Conservation (phyloP, 2,888 invertebrate genomes). For the Melipona bicolor region DNA sequence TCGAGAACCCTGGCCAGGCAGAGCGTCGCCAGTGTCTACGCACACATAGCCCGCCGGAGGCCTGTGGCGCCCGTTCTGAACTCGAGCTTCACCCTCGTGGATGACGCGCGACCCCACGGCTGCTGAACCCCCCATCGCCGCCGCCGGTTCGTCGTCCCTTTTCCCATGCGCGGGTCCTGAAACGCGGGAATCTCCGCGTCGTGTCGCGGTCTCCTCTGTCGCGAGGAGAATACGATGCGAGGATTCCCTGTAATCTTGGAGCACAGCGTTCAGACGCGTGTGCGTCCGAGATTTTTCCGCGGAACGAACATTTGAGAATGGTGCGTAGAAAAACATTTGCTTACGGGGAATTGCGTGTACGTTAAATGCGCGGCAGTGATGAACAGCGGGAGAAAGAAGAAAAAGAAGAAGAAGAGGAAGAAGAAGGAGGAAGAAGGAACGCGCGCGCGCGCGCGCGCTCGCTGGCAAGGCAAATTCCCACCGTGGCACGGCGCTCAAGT, state of each 20-base stretch:
- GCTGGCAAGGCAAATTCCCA: conserved; percentile 67
- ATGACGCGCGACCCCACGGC: conserved; percentile 26
- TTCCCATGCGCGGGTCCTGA: conserved; percentile 40
- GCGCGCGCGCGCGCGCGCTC: conserved; percentile 50
- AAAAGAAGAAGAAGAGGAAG: neutral
- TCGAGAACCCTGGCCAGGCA: conserved; percentile 6
- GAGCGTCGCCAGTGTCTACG: conserved; percentile 3
- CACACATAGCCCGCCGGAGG: neutral
- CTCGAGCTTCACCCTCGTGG: conserved; percentile 37
- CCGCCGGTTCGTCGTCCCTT: conserved; percentile 14
- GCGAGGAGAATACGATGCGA: conserved; percentile 2
- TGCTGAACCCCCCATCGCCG: conserved; percentile 10
- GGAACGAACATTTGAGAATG: too few species aligned
- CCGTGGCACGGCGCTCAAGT: conserved; percentile 62
- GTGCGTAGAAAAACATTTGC: too few species aligned
- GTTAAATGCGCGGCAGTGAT: conserved; percentile 31
- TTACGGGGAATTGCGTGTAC: too few species aligned
- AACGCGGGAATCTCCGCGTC: conserved; percentile 44
- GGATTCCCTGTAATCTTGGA: too few species aligned
- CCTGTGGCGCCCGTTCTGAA: conserved; percentile 16
- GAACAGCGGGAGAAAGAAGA: neutral
- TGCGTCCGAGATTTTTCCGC: too few species aligned
- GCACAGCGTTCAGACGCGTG: too few species aligned
- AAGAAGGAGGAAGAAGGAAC: conserved; percentile 32
- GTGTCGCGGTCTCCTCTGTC: too few species aligned